Evolutionary conservation across 2,113 vertebrate genomes (phyloP).

Genomic region (Mustela nigripes): DNA sequence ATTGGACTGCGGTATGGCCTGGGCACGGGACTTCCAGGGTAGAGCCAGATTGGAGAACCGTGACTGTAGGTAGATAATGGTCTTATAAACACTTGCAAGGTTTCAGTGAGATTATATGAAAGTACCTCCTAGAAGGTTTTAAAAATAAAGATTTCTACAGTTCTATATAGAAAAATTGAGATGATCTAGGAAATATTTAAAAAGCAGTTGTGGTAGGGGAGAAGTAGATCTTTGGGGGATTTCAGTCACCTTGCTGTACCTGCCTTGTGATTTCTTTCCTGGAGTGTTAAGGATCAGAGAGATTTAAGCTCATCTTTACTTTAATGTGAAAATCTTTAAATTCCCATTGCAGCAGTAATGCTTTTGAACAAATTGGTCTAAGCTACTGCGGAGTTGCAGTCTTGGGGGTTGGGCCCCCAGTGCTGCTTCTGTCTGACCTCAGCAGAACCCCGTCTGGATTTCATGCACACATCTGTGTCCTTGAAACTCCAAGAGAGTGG

Average conservation of each 20-base stretch:
- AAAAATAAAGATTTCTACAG: neutral
- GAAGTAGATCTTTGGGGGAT: neutral
- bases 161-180: neutral
- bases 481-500: neutral
- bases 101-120: neutral
- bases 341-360: neutral
- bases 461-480: neutral
- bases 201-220: neutral
- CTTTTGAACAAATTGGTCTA: neutral
- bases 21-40: neutral
- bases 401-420: neutral
- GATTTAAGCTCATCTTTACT: conserved; percentile 18
- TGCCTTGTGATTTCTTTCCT: conserved; percentile 32
- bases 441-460: neutral
- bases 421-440: neutral
- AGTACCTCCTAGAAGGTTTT: neutral
- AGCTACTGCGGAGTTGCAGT: neutral
- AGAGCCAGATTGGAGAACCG: neutral
- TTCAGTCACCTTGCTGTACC: neutral
- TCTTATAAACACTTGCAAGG: neutral
- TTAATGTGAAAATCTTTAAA: conserved; percentile 47
- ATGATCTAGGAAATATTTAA: conserved; percentile 16
- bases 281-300: neutral
- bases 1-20: neutral
- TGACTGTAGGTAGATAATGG: neutral